phyloP scores from a whole-genome alignment of 2,888 invertebrate genomes.

The Mellilla xanthometata region DNA sequence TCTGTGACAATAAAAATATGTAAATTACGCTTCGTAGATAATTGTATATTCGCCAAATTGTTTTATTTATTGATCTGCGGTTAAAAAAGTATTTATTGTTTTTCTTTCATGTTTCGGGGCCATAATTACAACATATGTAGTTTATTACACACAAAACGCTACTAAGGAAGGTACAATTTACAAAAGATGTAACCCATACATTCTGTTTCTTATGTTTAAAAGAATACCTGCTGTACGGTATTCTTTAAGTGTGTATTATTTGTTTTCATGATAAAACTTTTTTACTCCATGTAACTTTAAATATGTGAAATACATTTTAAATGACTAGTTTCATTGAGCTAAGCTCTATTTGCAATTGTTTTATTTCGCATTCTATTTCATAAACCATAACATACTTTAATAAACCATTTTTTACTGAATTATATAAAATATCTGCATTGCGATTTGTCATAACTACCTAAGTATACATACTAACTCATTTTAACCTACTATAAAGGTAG shows the following conservation, averaged over 20 bases:
- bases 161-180: too few species aligned
- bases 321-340: constrained; percentile 10
- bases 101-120: constrained; percentile 24
- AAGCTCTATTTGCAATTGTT: constrained; percentile 15
- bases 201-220: too few species aligned
- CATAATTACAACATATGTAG: constrained; percentile 3
- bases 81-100: too few species aligned
- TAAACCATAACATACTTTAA: constrained; percentile 10
- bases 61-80: too few species aligned
- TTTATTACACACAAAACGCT: too few species aligned
- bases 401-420: constrained; percentile 22
- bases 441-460: constrained; percentile 31
- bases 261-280: too few species aligned
- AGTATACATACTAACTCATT: constrained; percentile 12
- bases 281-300: too few species aligned
- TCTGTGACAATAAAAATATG: constrained; percentile 78
- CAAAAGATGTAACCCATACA: too few species aligned
- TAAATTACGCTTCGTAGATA: constrained; percentile 78
- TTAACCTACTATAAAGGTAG: constrained; percentile 28
- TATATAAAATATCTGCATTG: constrained; percentile 19
- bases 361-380: constrained; percentile 8
- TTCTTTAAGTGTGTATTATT: too few species aligned
- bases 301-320: background rate
- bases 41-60: constrained; percentile 65
- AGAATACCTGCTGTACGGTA: too few species aligned